Base-by-base conservation (phyloP, 2,888 invertebrate genomes). In the Coecobrya sp. region DNA sequence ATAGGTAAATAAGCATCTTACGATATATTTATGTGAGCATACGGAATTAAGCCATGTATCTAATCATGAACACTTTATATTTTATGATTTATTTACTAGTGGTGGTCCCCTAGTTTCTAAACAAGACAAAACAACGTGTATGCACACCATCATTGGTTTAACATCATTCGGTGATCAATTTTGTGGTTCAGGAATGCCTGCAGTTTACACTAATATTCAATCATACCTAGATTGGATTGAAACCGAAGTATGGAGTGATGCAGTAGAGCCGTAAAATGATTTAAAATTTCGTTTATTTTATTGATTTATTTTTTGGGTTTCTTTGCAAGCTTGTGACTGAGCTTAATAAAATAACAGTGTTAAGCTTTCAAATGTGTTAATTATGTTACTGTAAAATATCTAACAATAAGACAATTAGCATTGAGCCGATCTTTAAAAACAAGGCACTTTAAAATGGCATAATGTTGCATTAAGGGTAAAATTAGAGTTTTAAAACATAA, bases 151-250 rank as follows among this genome's bases (percentile, higher is more conserved):
- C 0, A 55, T 92, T 13, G 94, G 94, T 0, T 49, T 94, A 11
- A 94, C 94, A 8, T 94, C 94, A 0, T 94, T 94, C 89, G 94
- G 94, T 1, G 68, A 91, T 3, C 25, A 88, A 22, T 93, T 89
- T 27, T 94, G 94, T 92, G 95, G 95, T 0, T 89, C 76, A 45
- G 91, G 91, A n/a, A 85, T 68, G 19, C 94, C 95, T 11, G 94
- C 91, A 45, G 94, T 94, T 11, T 95, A 95, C 79, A 95, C 95
- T 0, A 94, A 94, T 84, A 93, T 94, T n/a, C 93, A 93, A 27
- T 93, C 94, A 36, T 95, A 93, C 45, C 52, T 94, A 16, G 94
- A 94, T 19, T 95, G 94, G 94, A 94, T 95, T 19, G 95, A 95
- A 89, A 22, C 36, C 19, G 93, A 91, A 59, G 94, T 94, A 1